Conservation (phyloP, 2,888 invertebrate genomes). For the Eupithecia exiguata region DNA sequence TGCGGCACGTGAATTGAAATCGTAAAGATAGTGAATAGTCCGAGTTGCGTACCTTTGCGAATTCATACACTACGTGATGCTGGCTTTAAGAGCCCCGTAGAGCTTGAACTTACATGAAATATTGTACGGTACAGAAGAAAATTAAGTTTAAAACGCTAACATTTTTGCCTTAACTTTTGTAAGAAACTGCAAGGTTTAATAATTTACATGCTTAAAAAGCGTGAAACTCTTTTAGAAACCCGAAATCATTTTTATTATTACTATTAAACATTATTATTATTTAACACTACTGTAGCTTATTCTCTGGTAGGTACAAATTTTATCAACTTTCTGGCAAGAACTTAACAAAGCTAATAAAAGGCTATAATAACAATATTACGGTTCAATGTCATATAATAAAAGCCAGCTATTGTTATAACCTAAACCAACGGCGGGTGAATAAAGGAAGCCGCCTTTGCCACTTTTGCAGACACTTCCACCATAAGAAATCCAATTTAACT, state of each 20-base stretch:
- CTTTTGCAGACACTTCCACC: slow-evolving; percentile 73
- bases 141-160: slow-evolving; percentile 10
- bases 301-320: neutral
- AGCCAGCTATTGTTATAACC: slow-evolving; percentile 68
- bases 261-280: too few species aligned
- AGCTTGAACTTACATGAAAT: slow-evolving; percentile 43
- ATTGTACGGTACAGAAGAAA: slow-evolving; percentile 38
- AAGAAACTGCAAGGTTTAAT: neutral
- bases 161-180: slow-evolving; percentile 2
- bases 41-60: slow-evolving; percentile 55
- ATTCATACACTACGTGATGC: slow-evolving; percentile 66
- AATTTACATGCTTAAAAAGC: neutral
- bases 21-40: slow-evolving; percentile 63
- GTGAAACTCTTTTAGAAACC: neutral
- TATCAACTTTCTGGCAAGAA: slow-evolving; percentile 29
- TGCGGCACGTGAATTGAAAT: slow-evolving; percentile 53
- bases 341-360: slow-evolving; percentile 46
- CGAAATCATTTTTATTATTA: neutral
- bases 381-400: slow-evolving; percentile 54
- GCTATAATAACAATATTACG: slow-evolving; percentile 51
- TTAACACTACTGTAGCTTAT: too few species aligned
- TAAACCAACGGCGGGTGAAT: slow-evolving; percentile 69
- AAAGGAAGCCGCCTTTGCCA: slow-evolving; percentile 69
- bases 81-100: slow-evolving; percentile 48
- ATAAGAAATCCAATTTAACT: slow-evolving; percentile 83